Conservation (phyloP, 2,888 invertebrate genomes). For the Erynnis tages region DNA sequence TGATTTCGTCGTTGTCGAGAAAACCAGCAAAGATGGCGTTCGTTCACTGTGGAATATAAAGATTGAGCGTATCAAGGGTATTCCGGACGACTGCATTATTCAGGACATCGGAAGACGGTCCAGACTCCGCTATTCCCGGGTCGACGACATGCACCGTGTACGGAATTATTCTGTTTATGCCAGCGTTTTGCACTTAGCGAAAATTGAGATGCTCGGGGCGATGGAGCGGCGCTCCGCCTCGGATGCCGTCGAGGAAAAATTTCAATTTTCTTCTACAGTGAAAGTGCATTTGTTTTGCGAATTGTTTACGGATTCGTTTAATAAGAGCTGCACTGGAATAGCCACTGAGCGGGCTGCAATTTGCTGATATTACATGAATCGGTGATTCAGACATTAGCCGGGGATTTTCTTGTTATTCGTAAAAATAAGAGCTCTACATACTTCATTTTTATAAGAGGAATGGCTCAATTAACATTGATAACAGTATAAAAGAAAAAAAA, state of each 20-base stretch:
- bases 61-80: constrained; percentile 22
- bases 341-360: no score
- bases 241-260: constrained; percentile 19
- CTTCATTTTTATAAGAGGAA: no score
- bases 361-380: no score
- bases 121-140: constrained; percentile 41
- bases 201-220: constrained; percentile 31
- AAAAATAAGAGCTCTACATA: no score
- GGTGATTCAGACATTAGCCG: no score
- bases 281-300: constrained; percentile 22
- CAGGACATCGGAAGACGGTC: constrained; percentile 56
- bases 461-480: no score
- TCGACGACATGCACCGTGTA: constrained; percentile 38
- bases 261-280: constrained; percentile 24
- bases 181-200: constrained; percentile 33
- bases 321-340: constrained; percentile 1
- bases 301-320: constrained; percentile 15
- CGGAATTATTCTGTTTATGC: constrained; percentile 35
- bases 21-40: background rate
- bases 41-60: constrained; percentile 7
- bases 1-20: background rate
- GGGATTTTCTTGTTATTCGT: no score
- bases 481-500: no score
- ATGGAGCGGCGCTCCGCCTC: constrained; percentile 6
- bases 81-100: constrained; percentile 54